Base-by-base conservation (phyloP, 2,888 invertebrate species). In the Caenorhabditis sp. region DNA sequence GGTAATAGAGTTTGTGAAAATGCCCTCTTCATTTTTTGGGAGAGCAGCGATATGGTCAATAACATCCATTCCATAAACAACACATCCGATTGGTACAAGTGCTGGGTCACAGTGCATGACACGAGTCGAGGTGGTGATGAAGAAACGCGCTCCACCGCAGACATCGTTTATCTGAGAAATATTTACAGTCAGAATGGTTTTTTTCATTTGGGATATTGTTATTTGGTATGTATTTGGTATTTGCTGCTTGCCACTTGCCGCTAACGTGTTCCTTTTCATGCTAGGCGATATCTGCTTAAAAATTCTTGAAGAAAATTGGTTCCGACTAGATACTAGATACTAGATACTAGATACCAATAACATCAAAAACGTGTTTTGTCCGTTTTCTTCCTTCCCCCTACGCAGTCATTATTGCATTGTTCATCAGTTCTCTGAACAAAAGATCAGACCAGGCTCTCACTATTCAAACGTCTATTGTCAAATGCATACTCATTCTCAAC, bases 101-200 rank as follows among this genome's bases (percentile, higher is more conserved):
- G 44, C 40, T 6, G 18, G n/a, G 26, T 58, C 40, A 20, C 50
- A 60, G 28, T 74, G 74, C 22, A 26, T 22, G 20, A 74, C 50
- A 1, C 8, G 15, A 18, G n/a, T 37, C 1, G 47, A 47, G 0
- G 64, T 51, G 26, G 65, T 74, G 26, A 74, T 40, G 18, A 65
- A 9, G 37, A 65, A 74, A 15, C 74, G 74, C 1, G 50, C 58
- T 28, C 74, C 74, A 15, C 50, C n/a, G 35, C 18, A 56, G 1
- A 13, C 44, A 13, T 72, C 56, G 3, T 72, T n/a, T 2, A 64
- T 44, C 71, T 72, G 56, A 47, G 40, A 32, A 32, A 51, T 44
- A n/a, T 44, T 6, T 44, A 4, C 13, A 8, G 44, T 44, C 13
- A 44, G 3, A n/a, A n/a, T n/a, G n/a, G n/a, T n/a, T n/a, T n/a